Base-by-base conservation (phyloP, 2,113 vertebrate species). In the Cephalopholis sonnerati region DNA sequence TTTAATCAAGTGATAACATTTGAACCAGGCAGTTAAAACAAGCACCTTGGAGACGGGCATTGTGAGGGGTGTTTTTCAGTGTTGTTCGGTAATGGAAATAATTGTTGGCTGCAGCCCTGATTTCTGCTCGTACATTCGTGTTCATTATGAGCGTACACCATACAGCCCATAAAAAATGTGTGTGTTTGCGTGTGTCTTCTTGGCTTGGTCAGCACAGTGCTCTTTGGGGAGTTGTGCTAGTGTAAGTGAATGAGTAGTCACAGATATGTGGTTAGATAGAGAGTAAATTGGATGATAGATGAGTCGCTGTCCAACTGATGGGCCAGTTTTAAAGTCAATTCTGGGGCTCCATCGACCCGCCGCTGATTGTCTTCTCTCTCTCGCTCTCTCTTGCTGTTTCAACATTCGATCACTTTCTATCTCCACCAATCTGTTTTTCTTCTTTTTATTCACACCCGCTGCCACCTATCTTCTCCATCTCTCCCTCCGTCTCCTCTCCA, bases 231-330 rank as follows among this genome's bases (percentile, higher is more conserved):
- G 79, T 68, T 77, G 62, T 82, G 81, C 71, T 74, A 16, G 84
- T 86, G 69, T 87, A 88, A 91, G 85, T 89, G 90, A 93, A 90
- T 90, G 91, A 91, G 93, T 89, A 78, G 89, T 89, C 81, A 87
- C 83, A 84, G 88, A 83, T 81, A 65, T 77, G 87, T 66, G 77
- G 82, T 91, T 86, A 79, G 90, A 92, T 54, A 68, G 83, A 66
- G 85, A 77, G 67, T 89, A 93, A 94, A 93, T 91, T 89, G 91
- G 87, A 91, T 92, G 92, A 94, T 88, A 82, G 92, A 93, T 87
- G 92, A 91, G 89, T 80, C 57, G 51, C 87, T 86, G 86, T 91
- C 83, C 63, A 41, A 65, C 86, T 86, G 89, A 92, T 91, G 87
- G 90, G 82, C 82, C 79, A 57, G 62, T 88, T 92, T 89, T 87